Conservation (phyloP, 2,113 vertebrate genomes). For the Xiphophorus couchianus region DNA sequence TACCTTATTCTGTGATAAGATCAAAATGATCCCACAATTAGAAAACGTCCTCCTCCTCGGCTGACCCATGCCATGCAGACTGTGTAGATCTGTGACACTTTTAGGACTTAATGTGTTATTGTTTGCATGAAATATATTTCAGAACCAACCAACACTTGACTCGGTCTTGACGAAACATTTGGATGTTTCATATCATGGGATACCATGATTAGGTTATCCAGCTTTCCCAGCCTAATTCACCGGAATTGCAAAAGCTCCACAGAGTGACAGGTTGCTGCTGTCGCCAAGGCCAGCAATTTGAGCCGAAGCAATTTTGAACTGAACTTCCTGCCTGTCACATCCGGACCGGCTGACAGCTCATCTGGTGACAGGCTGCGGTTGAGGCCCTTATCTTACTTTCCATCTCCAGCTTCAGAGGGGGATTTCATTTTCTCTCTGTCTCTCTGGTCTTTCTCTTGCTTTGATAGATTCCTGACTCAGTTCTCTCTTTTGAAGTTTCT, state of each 20-base stretch:
- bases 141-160: not conserved
- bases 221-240: not conserved
- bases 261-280: not conserved
- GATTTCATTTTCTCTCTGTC: slow-evolving; percentile 27
- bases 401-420: slow-evolving; percentile 20
- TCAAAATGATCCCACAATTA: too few relatives aligned
- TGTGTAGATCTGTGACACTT: not conserved
- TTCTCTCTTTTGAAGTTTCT: not conserved
- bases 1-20: too few relatives aligned
- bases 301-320: slow-evolving; percentile 15
- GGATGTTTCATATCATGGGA: too few relatives aligned
- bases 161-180: not conserved
- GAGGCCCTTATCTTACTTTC: slow-evolving; percentile 36
- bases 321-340: slow-evolving; percentile 69
- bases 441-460: not conserved
- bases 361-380: slow-evolving; percentile 60
- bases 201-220: not conserved
- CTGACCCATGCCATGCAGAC: not conserved
- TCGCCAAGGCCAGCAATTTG: not conserved
- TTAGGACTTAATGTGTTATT: too few relatives aligned
- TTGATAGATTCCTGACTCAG: not conserved
- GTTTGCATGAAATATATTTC: too few relatives aligned
- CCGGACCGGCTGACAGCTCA: slow-evolving; percentile 56
- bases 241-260: not conserved
- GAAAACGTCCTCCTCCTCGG: too few relatives aligned